phyloP scores from a whole-genome alignment of 30 jellyfish, hydroid and myxozoan species.

The Aurelia aurita region DNA sequence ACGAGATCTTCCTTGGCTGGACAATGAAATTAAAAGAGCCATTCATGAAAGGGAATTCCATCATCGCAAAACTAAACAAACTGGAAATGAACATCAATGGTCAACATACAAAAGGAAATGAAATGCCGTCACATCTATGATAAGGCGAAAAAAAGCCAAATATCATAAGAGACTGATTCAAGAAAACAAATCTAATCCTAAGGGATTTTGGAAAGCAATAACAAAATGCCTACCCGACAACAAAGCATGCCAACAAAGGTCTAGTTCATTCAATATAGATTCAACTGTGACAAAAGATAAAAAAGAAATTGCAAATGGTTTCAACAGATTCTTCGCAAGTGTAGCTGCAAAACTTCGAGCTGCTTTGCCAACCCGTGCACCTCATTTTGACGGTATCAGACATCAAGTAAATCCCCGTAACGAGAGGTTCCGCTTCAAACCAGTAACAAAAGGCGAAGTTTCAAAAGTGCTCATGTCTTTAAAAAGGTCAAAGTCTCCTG shows the following conservation, averaged over 20 bases:
- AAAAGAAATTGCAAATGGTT: conserved; percentile 39
- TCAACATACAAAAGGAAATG: conserved; percentile 38
- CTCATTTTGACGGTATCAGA: not conserved
- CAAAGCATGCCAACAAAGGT: conserved; percentile 24
- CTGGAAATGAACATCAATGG: conserved; percentile 32
- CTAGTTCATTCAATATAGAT: conserved; percentile 32
- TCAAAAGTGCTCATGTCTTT: conserved; percentile 14
- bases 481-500: conserved; percentile 48
- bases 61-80: conserved; percentile 40
- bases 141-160: conserved; percentile 47
- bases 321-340: conserved; percentile 35
- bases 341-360: conserved; percentile 49
- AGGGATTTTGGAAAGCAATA: conserved; percentile 61
- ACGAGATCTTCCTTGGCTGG: conserved; percentile 54
- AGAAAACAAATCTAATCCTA: conserved; percentile 48
- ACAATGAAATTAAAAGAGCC: conserved; percentile 34
- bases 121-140: conserved; percentile 37
- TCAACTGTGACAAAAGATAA: conserved; percentile 50
- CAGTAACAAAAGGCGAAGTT: conserved; percentile 29
- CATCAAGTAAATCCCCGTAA: conserved; percentile 1
- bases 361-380: not conserved
- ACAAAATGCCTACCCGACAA: conserved; percentile 61
- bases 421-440: conserved; percentile 29
- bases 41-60: conserved; percentile 41
- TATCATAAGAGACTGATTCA: conserved; percentile 26